phyloP scores from a whole-genome alignment of 2,888 invertebrate species.

The Pollenia labialis region DNA sequence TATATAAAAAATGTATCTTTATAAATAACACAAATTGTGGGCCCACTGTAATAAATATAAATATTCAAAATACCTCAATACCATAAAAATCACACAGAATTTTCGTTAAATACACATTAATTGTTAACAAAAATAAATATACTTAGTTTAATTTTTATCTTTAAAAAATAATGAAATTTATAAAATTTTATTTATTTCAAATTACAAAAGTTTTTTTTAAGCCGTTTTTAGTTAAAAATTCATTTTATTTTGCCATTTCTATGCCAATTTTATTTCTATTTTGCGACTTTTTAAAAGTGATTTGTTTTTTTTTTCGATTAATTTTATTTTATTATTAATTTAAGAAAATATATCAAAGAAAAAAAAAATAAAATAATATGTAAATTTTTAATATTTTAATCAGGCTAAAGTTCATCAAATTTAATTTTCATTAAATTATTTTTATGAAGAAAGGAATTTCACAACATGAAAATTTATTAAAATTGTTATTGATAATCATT shows the following conservation, averaged over 20 bases:
- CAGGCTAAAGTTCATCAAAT: too few species aligned
- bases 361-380: slow-evolving; percentile 5
- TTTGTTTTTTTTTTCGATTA: background rate
- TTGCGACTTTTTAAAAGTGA: slow-evolving; percentile 37
- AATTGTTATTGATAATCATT: too few species aligned
- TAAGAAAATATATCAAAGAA: background rate
- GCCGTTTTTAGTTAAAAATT: background rate
- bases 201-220: background rate
- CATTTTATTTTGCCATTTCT: slow-evolving; percentile 43
- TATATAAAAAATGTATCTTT: too few species aligned
- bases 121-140: slow-evolving; percentile 9
- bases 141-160: slow-evolving; percentile 34
- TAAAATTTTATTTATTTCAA: slow-evolving; percentile 12
- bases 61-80: slow-evolving; percentile 69
- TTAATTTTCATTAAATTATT: too few species aligned
- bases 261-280: slow-evolving; percentile 55
- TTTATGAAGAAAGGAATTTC: too few species aligned
- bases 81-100: slow-evolving; percentile 69
- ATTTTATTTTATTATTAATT: background rate
- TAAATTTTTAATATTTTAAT: too few species aligned
- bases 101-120: slow-evolving; percentile 49
- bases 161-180: slow-evolving; percentile 27
- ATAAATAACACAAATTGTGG: background rate
- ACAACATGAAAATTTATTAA: too few species aligned
- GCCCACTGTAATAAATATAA: slow-evolving; percentile 18